Base-by-base conservation (phyloP, 2,113 vertebrate genomes). In the Pseudolaguvia tuberculata region DNA sequence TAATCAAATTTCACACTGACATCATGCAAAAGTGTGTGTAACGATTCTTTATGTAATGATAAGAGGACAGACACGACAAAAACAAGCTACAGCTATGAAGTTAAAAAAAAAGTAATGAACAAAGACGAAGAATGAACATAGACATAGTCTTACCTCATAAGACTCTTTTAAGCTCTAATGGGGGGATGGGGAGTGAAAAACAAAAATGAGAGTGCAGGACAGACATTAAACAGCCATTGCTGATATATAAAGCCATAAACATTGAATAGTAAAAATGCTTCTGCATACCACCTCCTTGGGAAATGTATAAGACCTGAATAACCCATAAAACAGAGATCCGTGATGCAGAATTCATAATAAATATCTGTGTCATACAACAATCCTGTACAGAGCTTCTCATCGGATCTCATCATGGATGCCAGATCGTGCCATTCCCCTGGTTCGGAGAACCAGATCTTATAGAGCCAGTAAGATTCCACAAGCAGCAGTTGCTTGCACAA, bases 91-190 rank as follows among this genome's bases (percentile, higher is more conserved):
- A 63, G 88, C 85, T 87, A 91, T 35, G 52, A 21, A 84, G 87
- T 87, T 88, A 89, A 90, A n/a, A n/a, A n/a, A n/a, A n/a, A n/a
- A n/a, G n/a, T n/a, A n/a, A n/a, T n/a, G n/a, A n/a, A n/a, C n/a
- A n/a, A n/a, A n/a, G n/a, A 88, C 85, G 89, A 91, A 92, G 90
- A 86, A 48, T 66, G 42, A 67, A 50, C 63, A 50, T 17, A 65
- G n/a, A 50, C 45, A 35, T 35, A 11, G 63, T 89, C 95, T 98
- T 95, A 98, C 96, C 96, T 98, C 91, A 59, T 96, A 96, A 92
- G 93, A 95, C 91, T 96, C 92, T 93, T 95, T 98, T 90, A 98
- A 91, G 91, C 92, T 95, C 96, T 98, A 95, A 94, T 88, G 90
- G 90, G 84, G 89, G 92, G 85, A 90, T 29, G 63, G 17, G 45